phyloP scores from a whole-genome alignment of 92 coral and sea anemone species.

The Actinostola sp. region DNA sequence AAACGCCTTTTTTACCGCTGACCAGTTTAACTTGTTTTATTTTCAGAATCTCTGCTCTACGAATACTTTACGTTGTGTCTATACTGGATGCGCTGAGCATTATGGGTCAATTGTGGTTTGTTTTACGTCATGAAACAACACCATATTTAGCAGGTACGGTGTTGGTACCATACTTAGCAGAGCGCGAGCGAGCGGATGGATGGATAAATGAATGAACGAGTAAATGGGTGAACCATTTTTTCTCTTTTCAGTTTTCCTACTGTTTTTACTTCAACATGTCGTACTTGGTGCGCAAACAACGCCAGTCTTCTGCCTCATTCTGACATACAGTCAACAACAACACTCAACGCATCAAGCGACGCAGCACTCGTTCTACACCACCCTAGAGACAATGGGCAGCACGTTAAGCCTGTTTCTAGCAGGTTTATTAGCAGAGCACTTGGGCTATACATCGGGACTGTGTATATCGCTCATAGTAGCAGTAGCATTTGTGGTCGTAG shows the following conservation, averaged over 20 bases:
- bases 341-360: constrained; percentile 71
- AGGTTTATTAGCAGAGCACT: constrained; percentile 71
- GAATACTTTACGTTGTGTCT: neutral
- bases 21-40: neutral
- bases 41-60: neutral
- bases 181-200: too few relatives aligned
- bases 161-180: neutral
- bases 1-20: neutral
- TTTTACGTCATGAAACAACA: neutral
- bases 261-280: constrained; percentile 63
- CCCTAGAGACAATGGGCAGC: constrained; percentile 84
- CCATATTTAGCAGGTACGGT: neutral
- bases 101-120: constrained; percentile 1
- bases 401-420: constrained; percentile 73
- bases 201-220: too few relatives aligned
- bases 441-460: constrained; percentile 65
- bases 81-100: neutral
- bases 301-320: constrained; percentile 74
- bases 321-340: constrained; percentile 68
- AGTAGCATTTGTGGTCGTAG: constrained; percentile 43
- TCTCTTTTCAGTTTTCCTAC: constrained; percentile 35
- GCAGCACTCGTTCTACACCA: constrained; percentile 77
- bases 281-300: constrained; percentile 90
- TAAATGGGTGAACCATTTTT: neutral
- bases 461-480: constrained; percentile 52